phyloP scores from a whole-genome alignment of 2,113 vertebrate species.

The Hyperoodon ampullatus region DNA sequence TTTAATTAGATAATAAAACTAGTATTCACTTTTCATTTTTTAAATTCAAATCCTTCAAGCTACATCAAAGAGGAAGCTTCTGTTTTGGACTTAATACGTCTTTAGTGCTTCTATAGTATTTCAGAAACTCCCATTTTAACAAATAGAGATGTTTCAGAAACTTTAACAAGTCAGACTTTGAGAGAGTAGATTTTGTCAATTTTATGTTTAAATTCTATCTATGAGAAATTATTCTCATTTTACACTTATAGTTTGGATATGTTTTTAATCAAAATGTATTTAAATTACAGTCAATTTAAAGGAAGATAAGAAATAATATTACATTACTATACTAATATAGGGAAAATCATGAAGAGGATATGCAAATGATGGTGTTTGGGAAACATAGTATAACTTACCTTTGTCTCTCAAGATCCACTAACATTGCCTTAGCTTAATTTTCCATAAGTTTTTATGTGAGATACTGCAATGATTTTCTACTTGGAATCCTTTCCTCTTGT shows the following conservation, averaged over 20 bases:
- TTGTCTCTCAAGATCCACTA: background rate
- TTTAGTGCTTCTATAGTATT: background rate
- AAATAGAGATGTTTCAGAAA: background rate
- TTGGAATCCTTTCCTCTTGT: background rate
- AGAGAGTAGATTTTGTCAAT: background rate
- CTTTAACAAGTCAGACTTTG: background rate
- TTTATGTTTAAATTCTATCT: conserved; percentile 16
- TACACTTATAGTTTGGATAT: background rate
- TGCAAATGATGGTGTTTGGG: background rate
- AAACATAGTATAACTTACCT: background rate
- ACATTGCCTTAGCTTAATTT: background rate
- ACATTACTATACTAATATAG: background rate
- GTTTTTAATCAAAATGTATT: background rate
- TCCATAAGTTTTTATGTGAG: background rate
- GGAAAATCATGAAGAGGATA: background rate
- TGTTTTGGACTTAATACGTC: background rate
- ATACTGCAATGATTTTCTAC: background rate
- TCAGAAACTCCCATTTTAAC: background rate
- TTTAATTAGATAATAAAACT: background rate
- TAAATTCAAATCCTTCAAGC: background rate
- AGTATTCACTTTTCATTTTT: background rate
- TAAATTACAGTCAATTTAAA: background rate
- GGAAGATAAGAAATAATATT: conserved; percentile 3
- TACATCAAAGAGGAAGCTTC: background rate
- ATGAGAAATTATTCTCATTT: conserved; percentile 12